Percentiles rank a stretch among this genome's conserved stretches.
phyloP scores from a whole-genome alignment of 2,113 vertebrate genomes.

The Cettia cetti region DNA sequence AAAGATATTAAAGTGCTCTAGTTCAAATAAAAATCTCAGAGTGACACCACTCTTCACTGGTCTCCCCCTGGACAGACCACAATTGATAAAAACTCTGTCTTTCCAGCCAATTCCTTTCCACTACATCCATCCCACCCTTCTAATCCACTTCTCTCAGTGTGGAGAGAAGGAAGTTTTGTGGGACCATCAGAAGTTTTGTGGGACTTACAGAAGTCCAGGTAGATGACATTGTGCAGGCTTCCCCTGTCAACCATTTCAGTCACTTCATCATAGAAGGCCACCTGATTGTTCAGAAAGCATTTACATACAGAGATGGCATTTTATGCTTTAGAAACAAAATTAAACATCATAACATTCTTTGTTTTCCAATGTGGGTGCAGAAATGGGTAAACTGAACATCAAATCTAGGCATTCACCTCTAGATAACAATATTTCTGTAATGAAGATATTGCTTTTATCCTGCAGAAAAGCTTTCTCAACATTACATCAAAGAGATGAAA shows the following conservation, averaged over 20 bases:
- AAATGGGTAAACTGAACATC: background rate
- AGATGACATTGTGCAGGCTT: background rate
- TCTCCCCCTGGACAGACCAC: background rate
- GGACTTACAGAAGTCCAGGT: background rate
- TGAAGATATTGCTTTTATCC: background rate
- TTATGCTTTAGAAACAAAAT: background rate
- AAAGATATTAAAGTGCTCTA: background rate
- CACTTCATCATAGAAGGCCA: background rate
- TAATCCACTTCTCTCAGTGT: background rate
- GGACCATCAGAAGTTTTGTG: background rate
- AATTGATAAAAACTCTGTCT: background rate
- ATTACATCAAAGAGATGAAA: background rate
- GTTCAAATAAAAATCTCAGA: background rate
- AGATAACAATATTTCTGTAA: background rate
- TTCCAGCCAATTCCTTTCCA: background rate
- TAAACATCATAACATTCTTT: background rate
- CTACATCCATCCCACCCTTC: background rate
- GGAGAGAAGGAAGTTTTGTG: background rate
- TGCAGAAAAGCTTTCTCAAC: background rate
- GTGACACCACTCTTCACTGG: background rate
- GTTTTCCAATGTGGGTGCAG: background rate
- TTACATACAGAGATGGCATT: background rate
- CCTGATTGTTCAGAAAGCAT: background rate
- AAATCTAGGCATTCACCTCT: background rate
- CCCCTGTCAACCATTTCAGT: background rate